Conservation (phyloP, 2,113 vertebrate genomes). For the Notothenia rossii region DNA sequence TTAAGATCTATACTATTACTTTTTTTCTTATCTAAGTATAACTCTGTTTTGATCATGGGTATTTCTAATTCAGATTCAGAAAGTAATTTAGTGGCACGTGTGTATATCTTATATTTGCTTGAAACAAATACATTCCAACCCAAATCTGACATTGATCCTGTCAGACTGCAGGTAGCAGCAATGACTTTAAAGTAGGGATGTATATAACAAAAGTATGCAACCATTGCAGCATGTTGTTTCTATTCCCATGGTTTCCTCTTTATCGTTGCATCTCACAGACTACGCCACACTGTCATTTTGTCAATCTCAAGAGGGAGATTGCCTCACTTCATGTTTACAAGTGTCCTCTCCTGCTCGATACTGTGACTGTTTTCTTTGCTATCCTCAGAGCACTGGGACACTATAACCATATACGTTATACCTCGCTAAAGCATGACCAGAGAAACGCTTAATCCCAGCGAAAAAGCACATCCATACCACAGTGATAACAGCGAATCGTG, state of each 20-base stretch:
- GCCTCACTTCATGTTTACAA: conserved; percentile 48
- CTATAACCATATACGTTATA: conserved; percentile 4
- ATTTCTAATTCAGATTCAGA: conserved; percentile 41
- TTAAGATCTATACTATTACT: conserved; percentile 4
- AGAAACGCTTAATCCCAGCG: conserved; percentile 39
- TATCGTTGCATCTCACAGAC: conserved; percentile 4
- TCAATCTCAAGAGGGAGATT: conserved; percentile 12
- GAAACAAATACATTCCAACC: conserved; percentile 9
- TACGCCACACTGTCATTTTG: neutral
- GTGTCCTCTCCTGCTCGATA: conserved; percentile 33
- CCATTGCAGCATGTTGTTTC: conserved; percentile 32
- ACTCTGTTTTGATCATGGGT: conserved; percentile 51
- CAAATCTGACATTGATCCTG: conserved; percentile 5
- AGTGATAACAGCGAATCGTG: conserved; percentile 1
- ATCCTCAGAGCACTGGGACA: conserved; percentile 22
- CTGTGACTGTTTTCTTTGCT: conserved; percentile 49
- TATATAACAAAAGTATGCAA: conserved; percentile 33
- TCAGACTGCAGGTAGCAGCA: conserved; percentile 38
- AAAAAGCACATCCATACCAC: conserved; percentile 43
- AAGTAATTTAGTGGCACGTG: neutral
- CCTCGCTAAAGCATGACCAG: conserved; percentile 45
- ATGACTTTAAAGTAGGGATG: conserved; percentile 31
- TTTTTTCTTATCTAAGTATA: conserved; percentile 11
- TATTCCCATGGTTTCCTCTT: conserved; percentile 14
- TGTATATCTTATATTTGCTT: neutral